A percentile compares a stretch with the other conserved stretches of the same genome.
Evolutionary conservation across 2,113 vertebrate genomes (phyloP).

Genomic region (Mesoclemmys tuberculata): DNA sequence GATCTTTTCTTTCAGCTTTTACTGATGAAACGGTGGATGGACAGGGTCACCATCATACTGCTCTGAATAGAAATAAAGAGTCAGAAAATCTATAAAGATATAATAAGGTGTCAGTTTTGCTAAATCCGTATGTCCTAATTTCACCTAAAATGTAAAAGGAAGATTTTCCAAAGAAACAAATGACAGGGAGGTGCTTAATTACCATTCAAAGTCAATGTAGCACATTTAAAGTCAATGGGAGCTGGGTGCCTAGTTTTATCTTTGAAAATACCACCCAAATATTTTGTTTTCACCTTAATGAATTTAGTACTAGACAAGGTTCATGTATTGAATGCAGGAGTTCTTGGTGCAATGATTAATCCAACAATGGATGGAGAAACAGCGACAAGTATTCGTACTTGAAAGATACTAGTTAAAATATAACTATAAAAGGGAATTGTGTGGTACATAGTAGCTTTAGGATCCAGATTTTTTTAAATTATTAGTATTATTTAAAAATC

Average conservation of each 20-base stretch:
- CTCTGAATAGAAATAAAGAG: not conserved
- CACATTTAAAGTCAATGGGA: not conserved
- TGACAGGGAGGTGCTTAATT: fast-evolving
- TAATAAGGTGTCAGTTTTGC: not conserved
- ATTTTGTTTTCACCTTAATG: not conserved
- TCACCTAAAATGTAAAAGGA: not conserved
- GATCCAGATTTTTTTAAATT: not conserved
- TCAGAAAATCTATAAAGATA: not conserved
- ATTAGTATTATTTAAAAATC: not conserved
- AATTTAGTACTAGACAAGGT: not conserved
- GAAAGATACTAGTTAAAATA: not conserved
- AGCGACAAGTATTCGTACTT: not conserved
- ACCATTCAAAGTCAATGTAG: not conserved
- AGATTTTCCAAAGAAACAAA: not conserved
- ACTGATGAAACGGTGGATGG: not conserved
- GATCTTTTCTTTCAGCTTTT: not conserved
- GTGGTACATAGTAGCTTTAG: not conserved
- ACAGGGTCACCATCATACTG: not conserved
- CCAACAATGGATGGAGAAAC: not conserved
- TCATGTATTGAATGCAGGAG: not conserved
- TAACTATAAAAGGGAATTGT: not conserved
- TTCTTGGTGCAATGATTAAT: not conserved
- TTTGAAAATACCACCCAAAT: not conserved
- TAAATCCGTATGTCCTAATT: not conserved
- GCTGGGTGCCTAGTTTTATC: fast-evolving